phyloP scores from a whole-genome alignment of 2,113 vertebrate genomes.

The Pseudorasbora parva region DNA sequence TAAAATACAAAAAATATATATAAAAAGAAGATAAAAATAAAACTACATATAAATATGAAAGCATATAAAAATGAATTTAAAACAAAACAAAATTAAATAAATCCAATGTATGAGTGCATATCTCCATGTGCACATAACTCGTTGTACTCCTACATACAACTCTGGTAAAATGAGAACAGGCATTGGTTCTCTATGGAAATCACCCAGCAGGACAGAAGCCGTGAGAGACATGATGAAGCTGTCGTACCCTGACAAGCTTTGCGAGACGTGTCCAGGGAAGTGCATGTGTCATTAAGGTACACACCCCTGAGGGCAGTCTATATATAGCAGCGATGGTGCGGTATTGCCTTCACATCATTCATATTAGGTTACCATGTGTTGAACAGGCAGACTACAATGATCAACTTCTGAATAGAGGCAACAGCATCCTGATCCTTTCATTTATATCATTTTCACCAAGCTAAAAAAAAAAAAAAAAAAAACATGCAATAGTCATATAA shows the following conservation, averaged over 20 bases:
- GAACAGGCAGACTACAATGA: neutral
- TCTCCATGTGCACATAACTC: neutral
- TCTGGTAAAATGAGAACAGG: neutral
- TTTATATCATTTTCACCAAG: neutral
- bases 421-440: neutral
- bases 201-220: neutral
- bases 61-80: neutral
- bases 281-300: neutral
- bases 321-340: neutral
- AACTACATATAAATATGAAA: no score
- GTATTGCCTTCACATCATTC: neutral
- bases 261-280: neutral
- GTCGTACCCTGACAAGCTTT: neutral
- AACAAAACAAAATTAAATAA: neutral
- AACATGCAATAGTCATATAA: neutral
- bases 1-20: no score
- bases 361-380: slow-evolving; percentile 14
- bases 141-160: neutral
- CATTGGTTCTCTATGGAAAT: neutral
- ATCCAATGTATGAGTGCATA: neutral
- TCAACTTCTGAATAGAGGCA: neutral
- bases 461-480: neutral
- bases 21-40: no score
- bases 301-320: slow-evolving; percentile 5
- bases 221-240: neutral